Evolutionary conservation across 2,888 invertebrate species (phyloP), one percentile per base, ranked within the genome.

Genomic region (Cacoxenus indagator): DNA sequence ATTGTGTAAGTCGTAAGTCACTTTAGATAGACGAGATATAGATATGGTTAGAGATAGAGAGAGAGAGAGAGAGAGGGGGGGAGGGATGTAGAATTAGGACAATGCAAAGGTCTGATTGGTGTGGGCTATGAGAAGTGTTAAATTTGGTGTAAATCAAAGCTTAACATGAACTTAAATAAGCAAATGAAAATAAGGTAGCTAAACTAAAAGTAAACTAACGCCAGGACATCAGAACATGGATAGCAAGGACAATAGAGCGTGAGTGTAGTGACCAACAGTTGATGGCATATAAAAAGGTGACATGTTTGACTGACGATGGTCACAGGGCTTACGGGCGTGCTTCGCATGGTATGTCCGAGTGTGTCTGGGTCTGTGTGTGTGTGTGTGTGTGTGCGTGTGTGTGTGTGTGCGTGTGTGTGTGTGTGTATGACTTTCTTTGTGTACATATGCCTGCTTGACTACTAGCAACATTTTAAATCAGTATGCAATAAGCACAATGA

Each of bases 231-330:
- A 4, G 17, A 48, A 61, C 37, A 37, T 37, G 14, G 22, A 24
- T 17, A 55, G 26, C 24, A 26, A 14, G 9, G 14, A 62, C 61
- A 62, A 62, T 11, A 57, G 14, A 14, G 45, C 11, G 45, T 17
- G 24, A 43, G 6, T 9, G 43, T 17, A 19, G 24, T 62, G 61
- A 14, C 43, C 61, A 24, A 62, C 43, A 62, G 61, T 62, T 62
- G 61, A 61, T 61, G 37, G 61, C 61, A 61, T 43, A 61, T 61
- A 61, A 62, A 62, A 62, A 62, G 61, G 45, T 62, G 45, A 19
- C 61, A 62, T 62, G 24, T 62, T 19, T 43, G 61, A n/a, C 24
- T 14, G 24, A 1, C 17, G 17, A 48, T 17, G 45, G 14, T 11
- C n/a, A 5, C 11, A 43, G 11, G 45, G 1, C 3, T 1, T 1